Percentiles rank a stretch among this genome's conserved stretches.
Evolutionary conservation across 1,140 invertebrate genomes (phyloP).

Genomic region (Danaus plexippus): DNA sequence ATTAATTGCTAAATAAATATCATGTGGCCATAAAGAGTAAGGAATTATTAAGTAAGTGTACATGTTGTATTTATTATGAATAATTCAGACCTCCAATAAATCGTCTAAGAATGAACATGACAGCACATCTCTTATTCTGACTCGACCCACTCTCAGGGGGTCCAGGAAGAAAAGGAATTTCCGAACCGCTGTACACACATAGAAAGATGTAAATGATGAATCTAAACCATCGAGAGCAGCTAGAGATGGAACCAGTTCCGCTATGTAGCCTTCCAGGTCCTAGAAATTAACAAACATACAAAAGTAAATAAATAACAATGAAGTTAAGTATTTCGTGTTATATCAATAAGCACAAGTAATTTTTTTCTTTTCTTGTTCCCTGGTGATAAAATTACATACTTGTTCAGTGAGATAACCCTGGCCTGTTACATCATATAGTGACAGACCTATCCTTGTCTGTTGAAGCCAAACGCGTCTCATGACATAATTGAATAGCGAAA

Average conservation of each 20-base stretch:
- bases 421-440: constrained; percentile 93
- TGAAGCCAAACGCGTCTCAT: constrained; percentile 96
- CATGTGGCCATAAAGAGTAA: too few relatives aligned
- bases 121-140: constrained; percentile 92
- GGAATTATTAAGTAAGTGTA: too few relatives aligned
- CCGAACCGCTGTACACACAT: constrained; percentile 94
- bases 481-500: constrained; percentile 93
- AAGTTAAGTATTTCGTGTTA: background rate
- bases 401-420: constrained; percentile 92
- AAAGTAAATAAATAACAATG: background rate
- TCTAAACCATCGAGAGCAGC: constrained; percentile 91
- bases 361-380: too few relatives aligned
- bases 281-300: constrained; percentile 51
- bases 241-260: constrained; percentile 92
- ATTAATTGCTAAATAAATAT: too few relatives aligned
- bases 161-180: constrained; percentile 98
- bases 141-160: constrained; percentile 86
- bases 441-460: constrained; percentile 93
- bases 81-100: constrained; percentile 81
- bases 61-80: background rate
- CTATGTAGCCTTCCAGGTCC: constrained; percentile 96
- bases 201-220: constrained; percentile 96
- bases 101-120: constrained; percentile 94
- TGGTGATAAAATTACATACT: constrained; percentile 66
- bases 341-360: background rate